Percentiles rank a stretch among this genome's conserved stretches.
Evolutionary conservation across 2,113 vertebrate genomes (phyloP).

Genomic region (Ovis aries): DNA sequence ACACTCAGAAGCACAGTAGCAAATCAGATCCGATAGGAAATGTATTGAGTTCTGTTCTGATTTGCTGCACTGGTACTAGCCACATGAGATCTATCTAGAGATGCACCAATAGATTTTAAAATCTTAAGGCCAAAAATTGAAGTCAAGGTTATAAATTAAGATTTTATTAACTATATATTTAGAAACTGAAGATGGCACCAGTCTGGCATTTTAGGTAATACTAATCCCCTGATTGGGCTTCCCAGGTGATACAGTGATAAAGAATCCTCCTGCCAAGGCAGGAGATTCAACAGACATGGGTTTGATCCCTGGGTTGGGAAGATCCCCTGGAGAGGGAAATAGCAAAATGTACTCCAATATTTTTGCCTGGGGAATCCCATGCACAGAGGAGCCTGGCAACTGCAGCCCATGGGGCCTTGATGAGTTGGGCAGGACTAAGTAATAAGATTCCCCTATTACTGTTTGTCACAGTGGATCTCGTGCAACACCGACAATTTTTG

Average conservation of each 20-base stretch:
- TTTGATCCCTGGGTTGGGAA: neutral
- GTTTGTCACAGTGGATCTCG: neutral
- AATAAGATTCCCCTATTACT: neutral
- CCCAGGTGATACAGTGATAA: neutral
- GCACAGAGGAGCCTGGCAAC: neutral
- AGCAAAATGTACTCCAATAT: neutral
- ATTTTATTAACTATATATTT: neutral
- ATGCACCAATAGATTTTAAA: neutral
- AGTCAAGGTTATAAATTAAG: neutral
- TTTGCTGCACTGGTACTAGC: neutral
- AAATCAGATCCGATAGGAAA: neutral
- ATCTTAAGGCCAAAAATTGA: neutral
- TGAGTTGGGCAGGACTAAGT: neutral
- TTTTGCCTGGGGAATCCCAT: neutral
- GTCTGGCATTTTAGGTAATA: neutral
- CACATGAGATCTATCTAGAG: neutral
- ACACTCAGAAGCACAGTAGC: neutral
- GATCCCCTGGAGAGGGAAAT: neutral
- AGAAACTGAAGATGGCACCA: neutral
- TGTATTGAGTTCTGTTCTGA: neutral
- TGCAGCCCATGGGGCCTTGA: neutral
- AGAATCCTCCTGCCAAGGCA: neutral
- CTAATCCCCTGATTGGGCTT: neutral
- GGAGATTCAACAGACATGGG: neutral
- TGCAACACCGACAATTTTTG: neutral